Base-by-base conservation (phyloP, 2,797 vertebrate species). In the Sciaenops ocellatus region DNA sequence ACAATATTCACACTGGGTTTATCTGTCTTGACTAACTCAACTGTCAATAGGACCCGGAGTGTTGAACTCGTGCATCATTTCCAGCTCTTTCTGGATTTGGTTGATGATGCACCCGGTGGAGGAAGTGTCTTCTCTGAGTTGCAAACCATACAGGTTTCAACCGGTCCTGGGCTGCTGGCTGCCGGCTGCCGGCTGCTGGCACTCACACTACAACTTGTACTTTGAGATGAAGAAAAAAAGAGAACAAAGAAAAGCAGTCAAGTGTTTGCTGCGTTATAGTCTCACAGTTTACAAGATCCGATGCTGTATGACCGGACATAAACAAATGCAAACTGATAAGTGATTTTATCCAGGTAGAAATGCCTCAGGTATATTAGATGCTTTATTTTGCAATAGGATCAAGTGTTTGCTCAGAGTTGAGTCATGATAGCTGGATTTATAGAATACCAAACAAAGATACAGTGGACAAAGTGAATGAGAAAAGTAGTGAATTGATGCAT, bases 91-190 rank as follows among this genome's bases (percentile, higher is more conserved):
- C 87, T 89, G 84, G 87, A 76, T 90, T 63, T 82, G 87, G 87
- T 88, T 88, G 87, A 83, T 87, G 84, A 86, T 89, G 87, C 79
- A 83, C 79, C 50, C 56, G 62, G 72, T 81, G 76, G 80, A 92
- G 92, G 85, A 92, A 92, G 84, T 86, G 85, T 93, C 84, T 90
- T 80, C 65, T 90, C 82, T 9, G 34, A 82, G 83, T 86, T 84
- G 79, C 87, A 85, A 81, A 60, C 79, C 79, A 87, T 92, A 91
- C 93, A 94, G 93, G 93, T 94, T 94, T 89, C 80, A 94, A 92
- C 93, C 93, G 90, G 93, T 94, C 91, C 83, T 57, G 78, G 86
- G 90, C 93, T 92, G 89, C 83, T 89, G 73, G 83, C 91, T 92
- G 89, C 82, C 86, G 75, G 84, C 80, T 85, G 78, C 84, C 81